A percentile compares a stretch with the other conserved stretches of the same genome.
Evolutionary conservation across 2,797 vertebrate genomes (phyloP).

Genomic region (Poecilia velifera): DNA sequence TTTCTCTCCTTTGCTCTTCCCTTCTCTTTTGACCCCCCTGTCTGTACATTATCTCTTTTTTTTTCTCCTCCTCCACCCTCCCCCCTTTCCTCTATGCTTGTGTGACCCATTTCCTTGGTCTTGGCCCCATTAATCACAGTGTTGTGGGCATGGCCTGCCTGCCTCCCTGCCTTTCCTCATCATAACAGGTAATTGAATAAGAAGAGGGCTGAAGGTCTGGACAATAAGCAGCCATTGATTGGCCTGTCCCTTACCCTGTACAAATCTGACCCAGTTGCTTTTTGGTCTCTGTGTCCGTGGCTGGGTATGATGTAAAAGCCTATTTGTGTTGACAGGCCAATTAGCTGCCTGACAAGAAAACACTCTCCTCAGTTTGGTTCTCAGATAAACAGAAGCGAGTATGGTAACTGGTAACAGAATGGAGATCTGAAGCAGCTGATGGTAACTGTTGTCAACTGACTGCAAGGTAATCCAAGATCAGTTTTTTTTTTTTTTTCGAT

Average conservation of each 20-base stretch:
- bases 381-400: neutral
- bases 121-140: constrained; percentile 77
- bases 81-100: constrained; percentile 12
- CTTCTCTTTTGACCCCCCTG: neutral
- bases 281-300: neutral
- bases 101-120: constrained; percentile 78
- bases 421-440: neutral
- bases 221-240: constrained; percentile 69
- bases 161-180: constrained; percentile 66
- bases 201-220: constrained; percentile 50
- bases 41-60: neutral
- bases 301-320: constrained; percentile 13
- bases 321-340: constrained; percentile 25
- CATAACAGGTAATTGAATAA: constrained; percentile 76
- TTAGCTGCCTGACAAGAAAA: constrained; percentile 12
- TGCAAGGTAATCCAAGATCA: neutral
- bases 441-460: neutral
- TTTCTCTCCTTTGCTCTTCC: neutral
- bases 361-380: neutral
- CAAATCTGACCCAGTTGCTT: constrained; percentile 37
- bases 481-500: neutral
- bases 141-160: constrained; percentile 47
- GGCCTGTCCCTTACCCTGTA: constrained; percentile 41
- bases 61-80: neutral
- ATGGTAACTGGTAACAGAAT: neutral